Percentiles rank a stretch among this genome's conserved stretches.
These are phyloP conservation scores for Silurus meridionalis DNA, from an alignment of 2,113 vertebrate genomes.

Conservation along the genomic window DNA sequence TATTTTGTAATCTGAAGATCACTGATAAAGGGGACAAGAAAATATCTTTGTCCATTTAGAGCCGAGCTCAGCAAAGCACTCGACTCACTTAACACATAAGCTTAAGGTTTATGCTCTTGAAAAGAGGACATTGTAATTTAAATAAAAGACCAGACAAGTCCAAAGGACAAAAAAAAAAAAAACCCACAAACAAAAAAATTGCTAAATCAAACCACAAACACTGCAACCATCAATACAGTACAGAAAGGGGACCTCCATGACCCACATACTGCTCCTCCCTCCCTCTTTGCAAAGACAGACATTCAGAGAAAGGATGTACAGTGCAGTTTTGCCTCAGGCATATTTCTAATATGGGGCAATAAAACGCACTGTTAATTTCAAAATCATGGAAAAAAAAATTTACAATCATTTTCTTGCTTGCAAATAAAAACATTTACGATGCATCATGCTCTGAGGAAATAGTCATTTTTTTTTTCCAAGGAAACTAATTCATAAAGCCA, in stretches of 20 bases:
- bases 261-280: slow-evolving; percentile 20
- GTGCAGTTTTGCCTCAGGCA: slow-evolving; percentile 15
- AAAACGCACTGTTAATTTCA: slow-evolving; percentile 33
- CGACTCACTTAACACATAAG: slow-evolving; percentile 30
- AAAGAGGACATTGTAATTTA: slow-evolving; percentile 46
- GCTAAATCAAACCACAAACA: slow-evolving; percentile 44
- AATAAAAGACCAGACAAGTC: slow-evolving; percentile 43
- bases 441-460: slow-evolving; percentile 48
- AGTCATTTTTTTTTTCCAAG: slow-evolving; percentile 15
- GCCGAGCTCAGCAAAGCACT: slow-evolving; percentile 33
- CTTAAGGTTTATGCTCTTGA: slow-evolving; percentile 23
- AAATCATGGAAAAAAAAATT: slow-evolving; percentile 48
- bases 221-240: slow-evolving; percentile 43
- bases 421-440: slow-evolving; percentile 48
- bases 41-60: slow-evolving; percentile 30
- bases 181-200: slow-evolving; percentile 34
- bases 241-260: slow-evolving; percentile 25
- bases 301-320: slow-evolving; percentile 49
- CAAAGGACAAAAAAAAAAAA: slow-evolving; percentile 37
- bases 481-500: slow-evolving; percentile 54
- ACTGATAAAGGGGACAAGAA: slow-evolving; percentile 40
- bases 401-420: slow-evolving; percentile 63
- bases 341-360: slow-evolving; percentile 15
- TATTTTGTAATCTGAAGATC: slow-evolving; percentile 60
- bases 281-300: slow-evolving; percentile 46